phyloP scores from a whole-genome alignment of 2,888 invertebrate genomes.

The Masnerella sp. region DNA sequence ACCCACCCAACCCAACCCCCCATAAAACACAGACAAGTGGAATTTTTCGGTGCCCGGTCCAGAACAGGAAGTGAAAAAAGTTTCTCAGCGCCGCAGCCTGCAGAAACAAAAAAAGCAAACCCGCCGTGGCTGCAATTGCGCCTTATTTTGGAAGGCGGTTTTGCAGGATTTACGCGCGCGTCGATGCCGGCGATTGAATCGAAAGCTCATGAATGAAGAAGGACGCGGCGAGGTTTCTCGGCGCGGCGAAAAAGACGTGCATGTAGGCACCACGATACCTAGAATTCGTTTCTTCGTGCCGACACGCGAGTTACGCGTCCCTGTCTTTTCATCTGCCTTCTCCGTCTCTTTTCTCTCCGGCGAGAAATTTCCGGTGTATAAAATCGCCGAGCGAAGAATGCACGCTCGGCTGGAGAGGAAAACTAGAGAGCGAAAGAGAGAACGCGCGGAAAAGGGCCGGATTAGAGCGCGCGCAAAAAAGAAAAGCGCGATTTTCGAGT shows the following conservation, averaged over 20 bases:
- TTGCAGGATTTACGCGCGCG: conserved; percentile 62
- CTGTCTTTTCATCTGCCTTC: conserved; percentile 24
- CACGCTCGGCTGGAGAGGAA: conserved; percentile 57
- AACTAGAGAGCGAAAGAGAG: conserved; percentile 42
- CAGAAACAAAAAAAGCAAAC: no score
- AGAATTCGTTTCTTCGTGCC: conserved; percentile 57
- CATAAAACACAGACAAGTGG: no score
- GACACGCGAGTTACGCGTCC: conserved; percentile 54
- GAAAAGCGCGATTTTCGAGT: conserved; percentile 18
- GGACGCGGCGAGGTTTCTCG: conserved; percentile 31
- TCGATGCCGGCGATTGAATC: conserved; percentile 67
- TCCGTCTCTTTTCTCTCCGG: conserved; percentile 33
- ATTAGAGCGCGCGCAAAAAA: conserved; percentile 28
- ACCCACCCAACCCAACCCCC: no score
- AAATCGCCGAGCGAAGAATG: conserved; percentile 57
- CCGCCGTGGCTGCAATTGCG: conserved; percentile 37
- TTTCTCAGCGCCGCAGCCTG: no score
- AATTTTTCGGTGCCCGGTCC: no score
- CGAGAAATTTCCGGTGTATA: conserved; percentile 64
- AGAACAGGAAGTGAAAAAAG: no score
- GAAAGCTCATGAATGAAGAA: conserved; percentile 70
- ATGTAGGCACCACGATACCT: conserved; percentile 40
- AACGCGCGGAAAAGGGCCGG: conserved; percentile 38
- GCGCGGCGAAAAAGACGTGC: conserved; percentile 36
- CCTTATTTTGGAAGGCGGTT: conserved; percentile 56